phyloP scores from a whole-genome alignment of 2,113 vertebrate species.

The Pseudopipra pipra region DNA sequence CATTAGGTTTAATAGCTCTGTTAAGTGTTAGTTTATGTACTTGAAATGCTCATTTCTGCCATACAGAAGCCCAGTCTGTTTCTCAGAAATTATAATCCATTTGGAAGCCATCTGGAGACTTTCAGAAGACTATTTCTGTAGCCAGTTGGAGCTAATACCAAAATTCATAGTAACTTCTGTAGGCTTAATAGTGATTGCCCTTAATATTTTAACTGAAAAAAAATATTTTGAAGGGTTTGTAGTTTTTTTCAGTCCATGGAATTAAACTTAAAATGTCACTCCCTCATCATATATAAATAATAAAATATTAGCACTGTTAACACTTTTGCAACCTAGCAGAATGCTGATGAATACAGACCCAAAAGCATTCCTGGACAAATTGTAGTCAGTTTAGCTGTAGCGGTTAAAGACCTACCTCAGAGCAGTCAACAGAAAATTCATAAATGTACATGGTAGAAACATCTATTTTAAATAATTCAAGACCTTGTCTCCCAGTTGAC shows the following conservation, averaged over 20 bases:
- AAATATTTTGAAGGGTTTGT: not conserved
- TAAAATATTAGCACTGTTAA: not conserved
- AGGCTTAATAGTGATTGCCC: not conserved
- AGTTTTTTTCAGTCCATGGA: not conserved
- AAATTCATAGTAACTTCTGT: not conserved
- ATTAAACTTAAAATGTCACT: not conserved
- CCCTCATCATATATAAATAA: not conserved
- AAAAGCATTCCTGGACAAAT: not conserved
- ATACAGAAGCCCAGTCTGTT: conserved; percentile 60
- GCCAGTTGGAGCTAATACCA: not conserved
- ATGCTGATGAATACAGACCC: not conserved
- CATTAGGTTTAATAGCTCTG: conserved; percentile 44
- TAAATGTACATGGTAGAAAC: not conserved
- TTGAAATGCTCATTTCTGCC: conserved; percentile 73
- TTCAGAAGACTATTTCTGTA: not conserved
- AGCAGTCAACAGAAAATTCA: not conserved
- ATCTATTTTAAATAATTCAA: not conserved
- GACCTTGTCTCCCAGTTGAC: not conserved
- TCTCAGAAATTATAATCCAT: not conserved
- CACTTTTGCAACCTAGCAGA: not conserved
- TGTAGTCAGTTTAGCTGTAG: not conserved
- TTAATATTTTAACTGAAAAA: not conserved
- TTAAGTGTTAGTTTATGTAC: conserved; percentile 58
- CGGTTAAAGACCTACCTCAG: not conserved
- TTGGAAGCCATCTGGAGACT: not conserved